These are phyloP conservation scores for Hassar affinis DNA, from an alignment of 2,113 vertebrate species.

Conservation along the genomic window DNA sequence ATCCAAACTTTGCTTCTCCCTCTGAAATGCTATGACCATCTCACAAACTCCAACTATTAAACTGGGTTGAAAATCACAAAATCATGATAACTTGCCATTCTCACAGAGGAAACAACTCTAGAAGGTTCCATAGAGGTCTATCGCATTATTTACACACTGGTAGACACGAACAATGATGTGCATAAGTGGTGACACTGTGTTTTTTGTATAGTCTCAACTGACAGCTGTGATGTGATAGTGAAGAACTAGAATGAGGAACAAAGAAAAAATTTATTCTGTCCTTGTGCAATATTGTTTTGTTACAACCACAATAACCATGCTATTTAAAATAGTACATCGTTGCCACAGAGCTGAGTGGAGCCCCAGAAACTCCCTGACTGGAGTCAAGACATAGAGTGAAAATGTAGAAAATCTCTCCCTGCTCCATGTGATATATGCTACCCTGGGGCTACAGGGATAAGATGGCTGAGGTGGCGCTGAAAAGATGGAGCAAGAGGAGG, in stretches of 20 bases:
- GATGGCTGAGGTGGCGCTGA: conserved; percentile 53
- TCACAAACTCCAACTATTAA: too few relatives aligned
- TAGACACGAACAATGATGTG: too few relatives aligned
- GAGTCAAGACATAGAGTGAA: conserved; percentile 30
- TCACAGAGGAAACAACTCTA: too few relatives aligned
- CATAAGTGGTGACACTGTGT: too few relatives aligned
- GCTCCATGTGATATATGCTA: conserved; percentile 46
- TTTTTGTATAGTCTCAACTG: background rate
- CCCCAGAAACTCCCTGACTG: conserved; percentile 24
- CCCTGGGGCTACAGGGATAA: conserved; percentile 49
- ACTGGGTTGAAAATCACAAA: too few relatives aligned
- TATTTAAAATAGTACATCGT: background rate
- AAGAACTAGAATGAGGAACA: background rate
- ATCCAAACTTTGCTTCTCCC: too few relatives aligned
- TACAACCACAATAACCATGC: background rate
- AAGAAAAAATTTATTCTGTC: background rate
- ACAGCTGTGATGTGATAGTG: background rate
- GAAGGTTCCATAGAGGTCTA: too few relatives aligned
- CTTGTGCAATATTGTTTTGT: background rate
- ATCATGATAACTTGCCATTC: too few relatives aligned
- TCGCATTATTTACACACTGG: too few relatives aligned
- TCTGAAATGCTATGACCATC: too few relatives aligned
- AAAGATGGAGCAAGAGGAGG: conserved; percentile 30
- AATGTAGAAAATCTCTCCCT: conserved; percentile 47
- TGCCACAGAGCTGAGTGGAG: background rate